These are phyloP conservation scores for Mormyrops boulengeri DNA, from an alignment of 2,797 vertebrate genomes.

Conservation along the genomic window DNA sequence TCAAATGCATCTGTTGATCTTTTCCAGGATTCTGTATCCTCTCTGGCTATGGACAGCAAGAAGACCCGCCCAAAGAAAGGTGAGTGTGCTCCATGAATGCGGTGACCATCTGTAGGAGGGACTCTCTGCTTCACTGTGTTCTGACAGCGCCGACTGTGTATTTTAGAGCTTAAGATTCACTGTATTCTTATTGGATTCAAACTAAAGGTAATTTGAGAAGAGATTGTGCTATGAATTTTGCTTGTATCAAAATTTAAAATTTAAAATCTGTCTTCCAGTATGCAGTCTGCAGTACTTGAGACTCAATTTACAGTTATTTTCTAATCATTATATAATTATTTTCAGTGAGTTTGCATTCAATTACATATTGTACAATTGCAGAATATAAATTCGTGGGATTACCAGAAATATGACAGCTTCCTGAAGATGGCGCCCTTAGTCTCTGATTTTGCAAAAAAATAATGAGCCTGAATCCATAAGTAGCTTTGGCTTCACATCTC, in stretches of 20 bases:
- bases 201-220: neutral
- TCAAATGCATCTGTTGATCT: neutral
- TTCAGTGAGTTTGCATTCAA: neutral
- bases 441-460: neutral
- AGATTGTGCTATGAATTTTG: neutral
- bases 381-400: neutral
- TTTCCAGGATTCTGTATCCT: constrained; percentile 1
- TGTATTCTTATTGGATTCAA: neutral
- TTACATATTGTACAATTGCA: neutral
- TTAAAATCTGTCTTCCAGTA: neutral
- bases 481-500: neutral
- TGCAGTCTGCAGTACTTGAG: neutral
- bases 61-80: constrained; percentile 1
- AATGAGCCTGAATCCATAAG: neutral
- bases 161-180: neutral
- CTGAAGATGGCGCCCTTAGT: constrained; percentile 3
- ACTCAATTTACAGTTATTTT: neutral
- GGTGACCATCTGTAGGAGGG: neutral
- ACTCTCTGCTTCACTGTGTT: neutral
- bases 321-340: neutral
- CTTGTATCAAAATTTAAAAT: neutral
- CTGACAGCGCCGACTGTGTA: neutral
- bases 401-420: neutral
- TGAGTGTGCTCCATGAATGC: neutral
- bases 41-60: neutral